Evolutionary conservation across 2,888 invertebrate species (phyloP).

Genomic region (Brenthis hecate): DNA sequence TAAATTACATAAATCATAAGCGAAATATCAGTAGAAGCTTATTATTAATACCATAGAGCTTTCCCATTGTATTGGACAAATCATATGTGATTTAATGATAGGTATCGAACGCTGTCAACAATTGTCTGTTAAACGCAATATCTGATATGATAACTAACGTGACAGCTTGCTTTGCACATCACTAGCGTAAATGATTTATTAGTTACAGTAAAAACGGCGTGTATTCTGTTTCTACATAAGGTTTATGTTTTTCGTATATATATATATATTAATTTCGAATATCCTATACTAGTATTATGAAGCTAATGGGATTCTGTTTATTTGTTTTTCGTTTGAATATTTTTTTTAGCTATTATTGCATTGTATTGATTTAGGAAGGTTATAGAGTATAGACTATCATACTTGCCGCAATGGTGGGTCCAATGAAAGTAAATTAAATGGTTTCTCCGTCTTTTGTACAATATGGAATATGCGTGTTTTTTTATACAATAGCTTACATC

Average conservation of each 20-base stretch:
- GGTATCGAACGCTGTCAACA: slow-evolving; percentile 7
- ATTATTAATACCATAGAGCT: neutral
- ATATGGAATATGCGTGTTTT: too few species aligned
- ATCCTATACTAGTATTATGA: too few species aligned
- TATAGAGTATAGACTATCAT: too few species aligned
- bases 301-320: too few species aligned
- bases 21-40: neutral
- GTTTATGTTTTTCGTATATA: neutral
- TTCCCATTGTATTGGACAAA: slow-evolving; percentile 4
- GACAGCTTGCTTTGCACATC: slow-evolving; percentile 11
- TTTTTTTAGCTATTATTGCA: too few species aligned
- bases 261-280: neutral
- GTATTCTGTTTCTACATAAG: neutral
- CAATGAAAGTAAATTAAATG: too few species aligned
- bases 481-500: too few species aligned
- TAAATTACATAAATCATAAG: neutral
- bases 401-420: too few species aligned
- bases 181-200: slow-evolving; percentile 13
- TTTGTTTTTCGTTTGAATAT: too few species aligned
- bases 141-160: slow-evolving; percentile 8
- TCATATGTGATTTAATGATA: slow-evolving; percentile 11
- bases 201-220: neutral
- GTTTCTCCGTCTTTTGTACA: too few species aligned
- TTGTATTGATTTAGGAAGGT: too few species aligned
- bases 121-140: slow-evolving; percentile 1